A percentile compares a stretch with the other conserved stretches of the same genome.
Conservation (phyloP, 1,140 invertebrate species). For the Wasmannia auropunctata region DNA sequence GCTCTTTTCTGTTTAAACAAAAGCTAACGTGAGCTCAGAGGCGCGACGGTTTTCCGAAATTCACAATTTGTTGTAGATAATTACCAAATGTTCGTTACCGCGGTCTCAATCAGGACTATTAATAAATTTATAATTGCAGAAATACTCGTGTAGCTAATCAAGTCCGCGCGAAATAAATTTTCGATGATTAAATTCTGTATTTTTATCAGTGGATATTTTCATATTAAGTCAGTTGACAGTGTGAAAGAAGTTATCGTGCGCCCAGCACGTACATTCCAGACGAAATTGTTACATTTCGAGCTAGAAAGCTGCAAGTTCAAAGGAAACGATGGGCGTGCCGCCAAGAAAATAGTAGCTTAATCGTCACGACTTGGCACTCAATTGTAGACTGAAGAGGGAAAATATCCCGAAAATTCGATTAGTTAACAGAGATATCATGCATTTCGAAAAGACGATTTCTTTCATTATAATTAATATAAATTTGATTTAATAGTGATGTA, state of each 20-base stretch:
- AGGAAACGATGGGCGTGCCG: constrained; percentile 19
- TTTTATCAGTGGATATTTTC: neutral
- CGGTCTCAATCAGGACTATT: neutral
- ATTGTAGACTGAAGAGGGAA: constrained; percentile 28
- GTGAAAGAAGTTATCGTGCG: neutral
- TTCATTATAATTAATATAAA: neutral
- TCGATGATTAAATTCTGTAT: neutral
- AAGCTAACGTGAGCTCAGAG: constrained; percentile 1
- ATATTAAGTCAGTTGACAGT: neutral
- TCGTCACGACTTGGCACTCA: constrained; percentile 18
- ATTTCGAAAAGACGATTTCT: neutral
- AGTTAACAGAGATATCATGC: neutral
- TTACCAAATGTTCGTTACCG: neutral
- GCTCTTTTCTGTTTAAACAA: constrained; percentile 57
- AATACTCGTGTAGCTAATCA: neutral
- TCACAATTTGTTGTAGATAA: neutral
- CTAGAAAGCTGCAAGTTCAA: neutral
- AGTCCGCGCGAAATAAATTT: neutral
- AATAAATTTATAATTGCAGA: neutral
- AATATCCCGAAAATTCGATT: constrained; percentile 16
- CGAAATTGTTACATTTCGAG: constrained; percentile 6
- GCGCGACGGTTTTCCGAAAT: neutral
- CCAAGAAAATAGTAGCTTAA: constrained; percentile 46
- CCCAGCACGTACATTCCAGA: neutral
- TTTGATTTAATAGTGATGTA: neutral